phyloP scores from a whole-genome alignment of 2,797 vertebrate species.

The Ispidina picta region DNA sequence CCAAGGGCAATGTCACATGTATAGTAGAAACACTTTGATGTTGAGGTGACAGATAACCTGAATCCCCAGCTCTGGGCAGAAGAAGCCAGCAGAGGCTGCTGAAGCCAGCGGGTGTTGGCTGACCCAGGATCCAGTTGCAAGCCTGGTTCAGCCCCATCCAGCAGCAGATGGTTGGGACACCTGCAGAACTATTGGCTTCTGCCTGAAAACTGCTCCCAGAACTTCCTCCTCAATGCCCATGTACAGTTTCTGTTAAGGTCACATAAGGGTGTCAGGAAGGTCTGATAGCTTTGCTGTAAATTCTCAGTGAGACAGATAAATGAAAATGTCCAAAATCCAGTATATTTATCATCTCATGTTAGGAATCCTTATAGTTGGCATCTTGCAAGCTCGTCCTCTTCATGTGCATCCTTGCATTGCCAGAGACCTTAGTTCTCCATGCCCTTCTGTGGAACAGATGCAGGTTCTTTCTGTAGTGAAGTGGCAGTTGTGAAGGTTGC shows the following conservation, averaged over 20 bases:
- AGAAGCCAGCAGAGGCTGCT: neutral
- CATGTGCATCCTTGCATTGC: neutral
- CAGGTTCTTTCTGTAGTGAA: neutral
- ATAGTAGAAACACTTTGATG: neutral
- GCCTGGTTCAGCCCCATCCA: neutral
- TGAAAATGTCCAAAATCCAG: slow-evolving; percentile 2
- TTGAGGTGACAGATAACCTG: neutral
- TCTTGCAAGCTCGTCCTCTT: neutral
- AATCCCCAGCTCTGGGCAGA: neutral
- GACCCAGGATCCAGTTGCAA: neutral
- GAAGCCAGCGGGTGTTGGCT: neutral
- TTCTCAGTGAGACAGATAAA: neutral
- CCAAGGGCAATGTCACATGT: neutral
- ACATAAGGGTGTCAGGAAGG: neutral
- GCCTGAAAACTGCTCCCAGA: neutral
- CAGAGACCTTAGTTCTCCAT: neutral
- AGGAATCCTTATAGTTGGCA: neutral
- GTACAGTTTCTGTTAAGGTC: neutral
- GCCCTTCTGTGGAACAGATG: neutral
- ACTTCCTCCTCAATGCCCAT: neutral
- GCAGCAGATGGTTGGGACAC: neutral
- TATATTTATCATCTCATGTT: neutral
- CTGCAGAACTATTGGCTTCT: neutral
- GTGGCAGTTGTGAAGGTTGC: slow-evolving; percentile 52
- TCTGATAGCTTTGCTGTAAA: neutral